Base-by-base conservation (phyloP, 1,140 invertebrate species). In the Leptinotarsa undecemlineata region DNA sequence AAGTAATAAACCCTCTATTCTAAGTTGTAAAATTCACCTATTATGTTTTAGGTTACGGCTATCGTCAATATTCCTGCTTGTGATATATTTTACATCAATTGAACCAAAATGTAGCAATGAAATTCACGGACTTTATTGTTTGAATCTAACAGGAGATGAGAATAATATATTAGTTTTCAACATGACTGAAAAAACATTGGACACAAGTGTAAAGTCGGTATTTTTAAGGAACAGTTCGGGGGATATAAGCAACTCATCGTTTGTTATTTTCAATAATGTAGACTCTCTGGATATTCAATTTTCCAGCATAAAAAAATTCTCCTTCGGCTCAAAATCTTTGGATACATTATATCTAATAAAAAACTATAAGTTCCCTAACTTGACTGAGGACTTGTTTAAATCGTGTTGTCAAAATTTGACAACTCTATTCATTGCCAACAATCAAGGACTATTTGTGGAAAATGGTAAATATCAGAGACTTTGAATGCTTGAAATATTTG, bases 171-270 rank as follows among this genome's bases (percentile, higher is more conserved):
- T 19, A 33, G 51, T 42, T 21, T 26, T 71, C 15, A 42, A 19
- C 4, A 3, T 23, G 20, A n/a, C 48, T n/a, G 60, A 69, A 19
- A 42, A 11, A 15, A 69, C 68, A 47, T 13, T 48, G 20, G 57
- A n/a, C n/a, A 69, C 26, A 14, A 26, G 11, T n/a, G 33, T 51
- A 11, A 21, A 57, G 6, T 23, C 57, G 3, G 33, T 71, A 17
- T 71, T 60, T 62, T 71, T 71, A 26, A 71, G 69, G 23, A 71
- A 71, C 13, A 71, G n/a, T 19, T 71, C 69, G 15, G 57, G 69
- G 4, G 21, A 60, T 26, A 71, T 71, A n/a, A 48, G 19, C n/a
- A 21, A 71, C 6, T n/a, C 23, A 3, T 21, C 33, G 4, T 71
- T 71, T 61, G 13, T 51, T 23, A 33, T 23, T 60, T 71, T 71